Conservation (phyloP, 2,797 vertebrate genomes). For the Gallinago solitaria region DNA sequence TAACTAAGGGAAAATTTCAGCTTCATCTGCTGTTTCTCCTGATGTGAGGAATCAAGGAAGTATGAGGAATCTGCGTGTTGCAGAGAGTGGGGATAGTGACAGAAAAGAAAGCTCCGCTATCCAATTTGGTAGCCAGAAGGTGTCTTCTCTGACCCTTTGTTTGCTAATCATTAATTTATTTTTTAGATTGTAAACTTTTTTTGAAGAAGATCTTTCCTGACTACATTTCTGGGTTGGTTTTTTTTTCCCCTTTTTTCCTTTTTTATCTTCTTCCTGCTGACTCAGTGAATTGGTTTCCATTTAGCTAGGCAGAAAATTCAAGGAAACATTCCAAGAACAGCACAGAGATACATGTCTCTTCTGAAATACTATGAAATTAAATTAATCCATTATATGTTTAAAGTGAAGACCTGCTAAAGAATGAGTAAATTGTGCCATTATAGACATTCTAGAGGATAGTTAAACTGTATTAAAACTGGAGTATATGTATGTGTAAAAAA, state of each 20-base stretch:
- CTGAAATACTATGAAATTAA: slow-evolving; percentile 9
- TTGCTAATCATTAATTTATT: not conserved
- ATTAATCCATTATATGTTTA: not conserved
- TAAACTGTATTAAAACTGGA: not conserved
- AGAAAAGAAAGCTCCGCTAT: not conserved
- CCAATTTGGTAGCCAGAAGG: not conserved
- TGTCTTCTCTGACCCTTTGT: not conserved
- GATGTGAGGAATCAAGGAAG: not conserved
- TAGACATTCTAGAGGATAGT: not conserved
- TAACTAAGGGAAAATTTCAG: not conserved
- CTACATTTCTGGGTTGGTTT: not conserved
- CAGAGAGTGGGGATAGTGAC: not conserved
- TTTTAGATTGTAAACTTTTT: not conserved
- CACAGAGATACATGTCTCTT: not conserved
- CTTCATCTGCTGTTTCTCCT: not conserved
- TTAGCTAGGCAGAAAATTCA: slow-evolving; percentile 22
- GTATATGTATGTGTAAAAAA: not conserved
- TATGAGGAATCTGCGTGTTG: not conserved
- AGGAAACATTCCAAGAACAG: not conserved
- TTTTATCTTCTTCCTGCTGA: not conserved
- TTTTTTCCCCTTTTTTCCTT: not conserved
- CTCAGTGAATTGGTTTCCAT: slow-evolving; percentile 6
- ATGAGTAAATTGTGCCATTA: not conserved
- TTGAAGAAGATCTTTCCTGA: not conserved
- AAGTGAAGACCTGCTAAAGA: not conserved